These are phyloP conservation scores for Ctenomys sociabilis DNA, from an alignment of 2,113 vertebrate genomes.

Conservation along the genomic window DNA sequence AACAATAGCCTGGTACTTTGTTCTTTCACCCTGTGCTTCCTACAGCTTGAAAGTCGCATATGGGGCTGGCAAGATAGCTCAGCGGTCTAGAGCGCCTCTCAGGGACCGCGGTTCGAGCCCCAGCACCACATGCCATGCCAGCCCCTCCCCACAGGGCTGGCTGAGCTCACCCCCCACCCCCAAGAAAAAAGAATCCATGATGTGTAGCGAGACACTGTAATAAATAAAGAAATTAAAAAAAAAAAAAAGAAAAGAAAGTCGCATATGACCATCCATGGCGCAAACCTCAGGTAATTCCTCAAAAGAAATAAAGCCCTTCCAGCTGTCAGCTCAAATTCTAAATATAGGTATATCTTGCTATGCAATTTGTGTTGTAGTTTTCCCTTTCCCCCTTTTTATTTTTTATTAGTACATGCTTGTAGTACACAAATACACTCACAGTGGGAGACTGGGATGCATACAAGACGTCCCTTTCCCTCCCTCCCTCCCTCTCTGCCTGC, in stretches of 20 bases:
- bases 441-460: not conserved
- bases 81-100: too few relatives aligned
- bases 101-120: too few relatives aligned
- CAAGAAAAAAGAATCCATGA: too few relatives aligned
- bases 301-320: conserved; percentile 9
- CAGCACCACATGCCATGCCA: too few relatives aligned
- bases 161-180: too few relatives aligned
- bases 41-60: not conserved
- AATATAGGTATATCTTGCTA: not conserved
- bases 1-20: not conserved
- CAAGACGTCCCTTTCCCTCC: not conserved
- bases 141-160: too few relatives aligned
- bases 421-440: not conserved
- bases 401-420: not conserved
- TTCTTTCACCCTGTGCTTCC: not conserved
- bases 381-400: not conserved
- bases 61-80: too few relatives aligned
- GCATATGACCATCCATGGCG: not conserved
- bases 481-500: too few relatives aligned
- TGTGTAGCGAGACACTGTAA: too few relatives aligned
- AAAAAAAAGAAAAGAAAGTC: too few relatives aligned
- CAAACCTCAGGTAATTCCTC: not conserved
- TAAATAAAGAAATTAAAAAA: too few relatives aligned
- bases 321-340: conserved; percentile 17
- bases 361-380: not conserved